phyloP scores from a whole-genome alignment of 2,113 vertebrate species.

The Conger conger region DNA sequence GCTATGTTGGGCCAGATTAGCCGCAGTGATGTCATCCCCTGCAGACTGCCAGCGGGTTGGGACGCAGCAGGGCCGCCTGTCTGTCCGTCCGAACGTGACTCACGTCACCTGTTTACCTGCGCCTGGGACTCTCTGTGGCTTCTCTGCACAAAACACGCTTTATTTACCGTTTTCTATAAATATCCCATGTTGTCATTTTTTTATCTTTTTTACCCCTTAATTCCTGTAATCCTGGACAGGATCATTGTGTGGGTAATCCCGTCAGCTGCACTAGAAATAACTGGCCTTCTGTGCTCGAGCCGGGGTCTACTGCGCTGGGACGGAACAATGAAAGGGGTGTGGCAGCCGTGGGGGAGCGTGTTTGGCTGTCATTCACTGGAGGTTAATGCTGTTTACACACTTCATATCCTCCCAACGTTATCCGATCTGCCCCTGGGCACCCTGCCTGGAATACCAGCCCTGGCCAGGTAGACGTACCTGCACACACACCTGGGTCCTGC shows the following conservation, averaged over 20 bases:
- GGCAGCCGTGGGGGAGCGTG: background rate
- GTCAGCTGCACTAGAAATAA: conserved; percentile 38
- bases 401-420: background rate
- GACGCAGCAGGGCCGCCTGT: background rate
- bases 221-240: conserved; percentile 42
- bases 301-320: background rate
- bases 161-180: conserved; percentile 38
- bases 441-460: background rate
- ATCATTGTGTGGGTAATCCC: conserved; percentile 46
- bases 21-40: background rate
- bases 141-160: background rate
- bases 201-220: conserved; percentile 25
- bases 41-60: background rate
- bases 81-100: background rate
- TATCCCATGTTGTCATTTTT: conserved; percentile 24
- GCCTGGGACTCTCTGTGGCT: background rate
- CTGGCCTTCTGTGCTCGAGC: conserved; percentile 19
- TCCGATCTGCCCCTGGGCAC: background rate
- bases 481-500: no score
- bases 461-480: background rate
- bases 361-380: background rate
- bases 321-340: background rate
- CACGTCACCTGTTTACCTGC: background rate
- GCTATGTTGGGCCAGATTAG: background rate
- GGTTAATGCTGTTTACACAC: background rate